Evolutionary conservation across 2,797 vertebrate species (phyloP).

Genomic region (Dryobates pubescens): DNA sequence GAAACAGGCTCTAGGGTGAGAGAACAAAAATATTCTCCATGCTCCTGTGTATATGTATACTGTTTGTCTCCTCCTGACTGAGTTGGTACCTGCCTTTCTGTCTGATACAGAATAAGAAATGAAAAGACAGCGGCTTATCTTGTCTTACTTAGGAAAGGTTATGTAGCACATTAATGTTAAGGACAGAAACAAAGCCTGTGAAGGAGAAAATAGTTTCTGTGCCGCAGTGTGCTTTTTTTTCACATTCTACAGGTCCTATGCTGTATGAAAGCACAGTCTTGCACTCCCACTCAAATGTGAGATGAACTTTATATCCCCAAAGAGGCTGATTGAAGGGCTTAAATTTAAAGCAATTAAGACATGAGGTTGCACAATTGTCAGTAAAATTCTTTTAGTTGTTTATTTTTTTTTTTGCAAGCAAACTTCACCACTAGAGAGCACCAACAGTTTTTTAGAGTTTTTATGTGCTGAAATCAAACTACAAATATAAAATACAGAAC

Average conservation of each 20-base stretch:
- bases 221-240: neutral
- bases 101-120: neutral
- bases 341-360: neutral
- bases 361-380: neutral
- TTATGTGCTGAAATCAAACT: neutral
- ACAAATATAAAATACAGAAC: neutral
- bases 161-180: neutral
- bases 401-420: neutral
- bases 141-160: neutral
- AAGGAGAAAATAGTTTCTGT: neutral
- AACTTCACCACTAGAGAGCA: constrained; percentile 64
- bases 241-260: neutral
- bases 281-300: neutral
- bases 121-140: neutral
- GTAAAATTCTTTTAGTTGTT: neutral
- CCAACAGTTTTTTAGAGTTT: neutral
- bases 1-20: rapidly evolving
- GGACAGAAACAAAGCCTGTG: neutral
- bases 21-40: neutral
- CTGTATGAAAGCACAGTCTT: neutral
- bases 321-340: neutral
- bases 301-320: neutral
- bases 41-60: neutral
- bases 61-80: too few species aligned
- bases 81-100: neutral